A percentile compares a stretch with the other conserved stretches of the same genome.
Evolutionary conservation across 2,113 vertebrate genomes (phyloP).

Genomic region (Casuarius casuarius): DNA sequence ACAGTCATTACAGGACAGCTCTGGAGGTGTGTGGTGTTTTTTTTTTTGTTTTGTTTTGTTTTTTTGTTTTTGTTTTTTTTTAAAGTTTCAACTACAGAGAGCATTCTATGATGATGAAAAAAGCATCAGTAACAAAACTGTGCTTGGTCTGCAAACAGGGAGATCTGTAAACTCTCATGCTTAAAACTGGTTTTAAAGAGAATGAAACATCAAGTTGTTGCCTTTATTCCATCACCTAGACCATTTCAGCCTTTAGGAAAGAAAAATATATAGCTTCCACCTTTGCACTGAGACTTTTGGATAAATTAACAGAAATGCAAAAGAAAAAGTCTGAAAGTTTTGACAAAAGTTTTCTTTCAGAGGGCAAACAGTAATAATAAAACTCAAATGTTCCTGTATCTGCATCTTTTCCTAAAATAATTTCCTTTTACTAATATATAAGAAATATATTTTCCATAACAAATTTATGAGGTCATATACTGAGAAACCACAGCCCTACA

Average conservation of each 20-base stretch:
- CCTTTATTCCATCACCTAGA: background rate
- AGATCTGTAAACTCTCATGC: background rate
- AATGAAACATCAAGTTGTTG: background rate
- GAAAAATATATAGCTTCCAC: background rate
- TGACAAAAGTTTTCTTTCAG: background rate
- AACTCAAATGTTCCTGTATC: background rate
- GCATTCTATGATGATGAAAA: background rate
- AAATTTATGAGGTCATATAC: background rate
- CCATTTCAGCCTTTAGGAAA: background rate
- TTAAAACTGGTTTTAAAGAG: background rate
- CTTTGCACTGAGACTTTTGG: background rate
- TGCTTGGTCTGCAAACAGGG: background rate
- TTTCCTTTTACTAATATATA: background rate
- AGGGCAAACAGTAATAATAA: background rate
- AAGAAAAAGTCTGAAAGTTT: background rate
- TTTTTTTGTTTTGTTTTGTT: too few relatives aligned
- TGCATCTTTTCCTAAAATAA: background rate
- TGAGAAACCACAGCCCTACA: background rate
- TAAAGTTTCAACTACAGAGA: background rate
- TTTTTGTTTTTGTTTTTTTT: too few relatives aligned
- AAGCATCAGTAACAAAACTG: rapidly evolving
- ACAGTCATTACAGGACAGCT: background rate
- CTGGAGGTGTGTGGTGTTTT: background rate
- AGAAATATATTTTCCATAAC: background rate
- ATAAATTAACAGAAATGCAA: background rate